Evolutionary conservation across 2,113 vertebrate genomes (phyloP).

Genomic region (Ammospiza nelsoni): DNA sequence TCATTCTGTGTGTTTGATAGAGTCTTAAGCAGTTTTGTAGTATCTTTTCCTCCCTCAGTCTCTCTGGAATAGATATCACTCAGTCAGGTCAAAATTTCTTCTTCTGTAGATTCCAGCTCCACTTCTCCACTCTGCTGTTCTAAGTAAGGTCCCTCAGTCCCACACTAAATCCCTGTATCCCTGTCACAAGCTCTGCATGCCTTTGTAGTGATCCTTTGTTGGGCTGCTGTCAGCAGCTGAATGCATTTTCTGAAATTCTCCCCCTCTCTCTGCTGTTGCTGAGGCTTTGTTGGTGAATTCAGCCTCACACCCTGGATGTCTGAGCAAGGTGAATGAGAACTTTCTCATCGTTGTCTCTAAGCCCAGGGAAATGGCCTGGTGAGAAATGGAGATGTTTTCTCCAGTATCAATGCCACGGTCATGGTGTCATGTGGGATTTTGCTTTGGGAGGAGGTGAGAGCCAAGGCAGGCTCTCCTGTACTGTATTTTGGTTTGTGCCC

Average conservation of each 20-base stretch:
- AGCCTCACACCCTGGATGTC: background rate
- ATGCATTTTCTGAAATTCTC: background rate
- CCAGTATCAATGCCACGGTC: background rate
- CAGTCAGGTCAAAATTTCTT: background rate
- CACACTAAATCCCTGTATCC: background rate
- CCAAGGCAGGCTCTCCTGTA: background rate
- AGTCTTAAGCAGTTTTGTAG: slow-evolving; percentile 20
- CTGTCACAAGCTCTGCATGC: background rate
- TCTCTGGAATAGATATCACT: slow-evolving; percentile 24
- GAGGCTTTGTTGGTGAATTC: background rate
- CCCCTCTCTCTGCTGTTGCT: background rate
- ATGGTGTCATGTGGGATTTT: background rate
- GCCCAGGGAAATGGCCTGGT: background rate
- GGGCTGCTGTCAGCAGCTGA: background rate
- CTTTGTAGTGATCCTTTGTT: background rate
- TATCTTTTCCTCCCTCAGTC: slow-evolving; percentile 3
- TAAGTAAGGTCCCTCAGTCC: background rate
- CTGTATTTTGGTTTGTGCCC: background rate
- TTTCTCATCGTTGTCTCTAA: background rate
- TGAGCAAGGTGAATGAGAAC: background rate
- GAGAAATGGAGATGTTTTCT: background rate
- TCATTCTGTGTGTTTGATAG: slow-evolving; percentile 30
- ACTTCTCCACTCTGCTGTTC: background rate
- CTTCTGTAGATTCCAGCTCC: background rate
- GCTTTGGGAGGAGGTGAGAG: background rate